phyloP scores from a whole-genome alignment of 2,797 vertebrate species.

The Sylvilagus floridanus region DNA sequence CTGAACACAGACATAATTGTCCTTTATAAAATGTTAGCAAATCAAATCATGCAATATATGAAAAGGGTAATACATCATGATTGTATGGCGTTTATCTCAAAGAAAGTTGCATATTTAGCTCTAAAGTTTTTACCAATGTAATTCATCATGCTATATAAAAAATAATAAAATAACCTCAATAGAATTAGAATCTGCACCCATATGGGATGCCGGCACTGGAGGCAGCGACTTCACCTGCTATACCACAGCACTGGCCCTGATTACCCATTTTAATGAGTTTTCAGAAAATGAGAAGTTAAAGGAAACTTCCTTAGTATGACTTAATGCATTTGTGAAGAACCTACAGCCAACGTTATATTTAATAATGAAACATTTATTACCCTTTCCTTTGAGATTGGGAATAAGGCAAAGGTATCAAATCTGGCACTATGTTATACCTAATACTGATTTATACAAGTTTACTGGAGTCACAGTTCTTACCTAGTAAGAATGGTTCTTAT shows the following conservation, averaged over 20 bases:
- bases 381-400: background rate
- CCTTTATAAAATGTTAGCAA: background rate
- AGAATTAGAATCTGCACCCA: background rate
- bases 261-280: background rate
- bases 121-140: slow-evolving; percentile 1
- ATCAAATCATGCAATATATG: background rate
- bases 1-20: background rate
- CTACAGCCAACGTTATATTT: background rate
- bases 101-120: background rate
- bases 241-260: too few species aligned
- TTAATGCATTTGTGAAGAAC: background rate
- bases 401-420: background rate
- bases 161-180: background rate
- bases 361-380: background rate
- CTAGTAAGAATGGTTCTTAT: background rate
- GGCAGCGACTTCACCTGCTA: too few species aligned
- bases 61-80: background rate
- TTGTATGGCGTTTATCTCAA: background rate
- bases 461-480: background rate
- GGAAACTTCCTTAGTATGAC: background rate
- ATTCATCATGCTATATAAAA: background rate
- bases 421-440: background rate
- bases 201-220: too few species aligned
- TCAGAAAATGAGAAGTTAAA: background rate
- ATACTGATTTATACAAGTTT: background rate